Conservation (phyloP, 2,888 invertebrate genomes). For the Pheosia gnoma region DNA sequence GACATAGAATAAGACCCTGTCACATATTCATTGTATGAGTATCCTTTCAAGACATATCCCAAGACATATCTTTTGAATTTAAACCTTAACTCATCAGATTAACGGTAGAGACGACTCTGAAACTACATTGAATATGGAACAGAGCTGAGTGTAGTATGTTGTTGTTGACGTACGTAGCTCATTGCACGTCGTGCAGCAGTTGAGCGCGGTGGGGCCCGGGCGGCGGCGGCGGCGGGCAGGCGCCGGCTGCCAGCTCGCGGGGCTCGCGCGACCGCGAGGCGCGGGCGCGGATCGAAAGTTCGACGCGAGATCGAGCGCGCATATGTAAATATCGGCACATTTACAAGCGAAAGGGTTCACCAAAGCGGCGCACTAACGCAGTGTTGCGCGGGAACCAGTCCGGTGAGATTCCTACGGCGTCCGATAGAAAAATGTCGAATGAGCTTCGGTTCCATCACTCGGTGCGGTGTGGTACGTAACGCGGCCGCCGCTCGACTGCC, state of each 20-base stretch:
- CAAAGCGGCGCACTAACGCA: constrained; percentile 83
- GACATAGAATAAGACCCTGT: not conserved
- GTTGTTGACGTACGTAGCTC: constrained; percentile 75
- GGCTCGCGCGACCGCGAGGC: constrained; percentile 60
- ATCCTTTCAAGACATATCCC: not conserved
- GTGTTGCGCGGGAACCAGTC: constrained; percentile 85
- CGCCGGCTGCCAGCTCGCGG: constrained; percentile 58
- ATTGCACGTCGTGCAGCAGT: constrained; percentile 74
- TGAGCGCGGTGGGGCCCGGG: constrained; percentile 67
- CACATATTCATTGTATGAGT: not conserved
- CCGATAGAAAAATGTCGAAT: constrained; percentile 85
- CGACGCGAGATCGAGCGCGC: constrained; percentile 80
- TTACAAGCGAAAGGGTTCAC: constrained; percentile 85
- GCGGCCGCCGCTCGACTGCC: constrained; percentile 80
- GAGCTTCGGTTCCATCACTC: constrained; percentile 75
- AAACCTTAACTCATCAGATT: too few species aligned
- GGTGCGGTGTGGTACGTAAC: constrained; percentile 75
- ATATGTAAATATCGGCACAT: constrained; percentile 85
- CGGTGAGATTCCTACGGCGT: constrained; percentile 86
- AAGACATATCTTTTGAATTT: too few species aligned
- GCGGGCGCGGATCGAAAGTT: constrained; percentile 82
- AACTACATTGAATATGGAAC: not conserved
- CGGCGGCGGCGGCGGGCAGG: constrained; percentile 51
- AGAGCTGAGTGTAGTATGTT: constrained; percentile 18
- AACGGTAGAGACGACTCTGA: not conserved